Evolutionary conservation across 2,113 vertebrate species (phyloP).

Genomic region (Paraplagusia blochii): DNA sequence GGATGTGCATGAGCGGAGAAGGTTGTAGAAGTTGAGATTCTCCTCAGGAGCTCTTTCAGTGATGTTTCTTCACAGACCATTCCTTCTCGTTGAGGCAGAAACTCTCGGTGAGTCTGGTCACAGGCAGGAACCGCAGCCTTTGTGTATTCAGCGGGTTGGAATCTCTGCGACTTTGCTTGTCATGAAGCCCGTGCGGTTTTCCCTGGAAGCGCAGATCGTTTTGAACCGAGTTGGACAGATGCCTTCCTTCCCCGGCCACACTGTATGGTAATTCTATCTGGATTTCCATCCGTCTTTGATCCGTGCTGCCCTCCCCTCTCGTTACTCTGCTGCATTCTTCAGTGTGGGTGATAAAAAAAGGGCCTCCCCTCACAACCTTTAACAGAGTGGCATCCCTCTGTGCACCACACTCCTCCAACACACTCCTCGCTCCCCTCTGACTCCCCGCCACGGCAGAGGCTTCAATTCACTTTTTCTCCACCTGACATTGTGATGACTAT

Average conservation of each 20-base stretch:
- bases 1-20: constrained; percentile 20
- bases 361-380: constrained; percentile 49
- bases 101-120: constrained; percentile 14
- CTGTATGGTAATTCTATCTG: constrained; percentile 39
- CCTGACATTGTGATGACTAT: constrained; percentile 48
- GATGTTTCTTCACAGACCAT: constrained; percentile 3
- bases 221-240: constrained; percentile 27
- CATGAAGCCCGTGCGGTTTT: constrained; percentile 31
- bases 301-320: constrained; percentile 8
- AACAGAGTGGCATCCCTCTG: constrained; percentile 51
- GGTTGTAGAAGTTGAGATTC: constrained; percentile 48
- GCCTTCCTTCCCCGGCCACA: constrained; percentile 19
- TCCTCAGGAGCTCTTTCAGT: constrained; percentile 29
- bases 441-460: constrained; percentile 47
- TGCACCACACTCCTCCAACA: constrained; percentile 46
- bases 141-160: constrained; percentile 40
- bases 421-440: constrained; percentile 38
- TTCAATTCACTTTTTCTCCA: constrained; percentile 47
- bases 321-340: constrained; percentile 43
- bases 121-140: constrained; percentile 33
- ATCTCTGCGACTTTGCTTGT: constrained; percentile 50
- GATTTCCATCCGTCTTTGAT: constrained; percentile 57
- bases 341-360: constrained; percentile 50
- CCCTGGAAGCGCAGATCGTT: constrained; percentile 31
- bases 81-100: constrained; percentile 17